These are phyloP conservation scores for Stomorhina lunata DNA, from an alignment of 2,888 invertebrate species.

Conservation along the genomic window DNA sequence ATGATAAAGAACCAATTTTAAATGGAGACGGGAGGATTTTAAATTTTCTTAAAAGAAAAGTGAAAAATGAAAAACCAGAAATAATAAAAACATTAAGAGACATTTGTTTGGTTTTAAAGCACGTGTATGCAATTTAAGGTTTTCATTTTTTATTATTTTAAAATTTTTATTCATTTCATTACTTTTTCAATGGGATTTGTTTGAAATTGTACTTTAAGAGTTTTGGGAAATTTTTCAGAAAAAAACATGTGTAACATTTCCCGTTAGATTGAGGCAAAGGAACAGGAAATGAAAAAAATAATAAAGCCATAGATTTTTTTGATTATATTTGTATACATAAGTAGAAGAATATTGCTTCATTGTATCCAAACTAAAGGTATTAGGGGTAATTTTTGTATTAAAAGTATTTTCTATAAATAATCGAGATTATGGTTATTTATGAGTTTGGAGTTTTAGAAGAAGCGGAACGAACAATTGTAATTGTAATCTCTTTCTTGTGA, in stretches of 20 bases:
- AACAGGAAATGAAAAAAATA: constrained; percentile 10
- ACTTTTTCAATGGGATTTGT: constrained; percentile 31
- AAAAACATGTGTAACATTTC: constrained; percentile 54
- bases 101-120: constrained; percentile 59
- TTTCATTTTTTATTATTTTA: background rate
- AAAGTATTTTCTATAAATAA: constrained; percentile 49
- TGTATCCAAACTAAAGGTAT: background rate
- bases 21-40: background rate
- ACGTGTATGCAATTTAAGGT: constrained; percentile 63
- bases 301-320: too few relatives aligned
- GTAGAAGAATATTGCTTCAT: constrained; percentile 13
- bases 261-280: constrained; percentile 1
- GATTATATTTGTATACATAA: constrained; percentile 33
- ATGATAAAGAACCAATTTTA: background rate
- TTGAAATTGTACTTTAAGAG: constrained; percentile 11
- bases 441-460: constrained; percentile 20
- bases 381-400: constrained; percentile 43
- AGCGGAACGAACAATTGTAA: constrained; percentile 22
- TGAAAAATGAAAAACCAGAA: too few relatives aligned
- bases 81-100: constrained; percentile 61
- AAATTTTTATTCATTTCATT: constrained; percentile 18
- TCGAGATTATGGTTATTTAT: constrained; percentile 61
- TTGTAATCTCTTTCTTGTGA: background rate
- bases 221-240: background rate
- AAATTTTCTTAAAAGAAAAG: background rate